These are phyloP conservation scores for Clusia tigrina DNA, from an alignment of 2,888 invertebrate genomes.

Conservation along the genomic window DNA sequence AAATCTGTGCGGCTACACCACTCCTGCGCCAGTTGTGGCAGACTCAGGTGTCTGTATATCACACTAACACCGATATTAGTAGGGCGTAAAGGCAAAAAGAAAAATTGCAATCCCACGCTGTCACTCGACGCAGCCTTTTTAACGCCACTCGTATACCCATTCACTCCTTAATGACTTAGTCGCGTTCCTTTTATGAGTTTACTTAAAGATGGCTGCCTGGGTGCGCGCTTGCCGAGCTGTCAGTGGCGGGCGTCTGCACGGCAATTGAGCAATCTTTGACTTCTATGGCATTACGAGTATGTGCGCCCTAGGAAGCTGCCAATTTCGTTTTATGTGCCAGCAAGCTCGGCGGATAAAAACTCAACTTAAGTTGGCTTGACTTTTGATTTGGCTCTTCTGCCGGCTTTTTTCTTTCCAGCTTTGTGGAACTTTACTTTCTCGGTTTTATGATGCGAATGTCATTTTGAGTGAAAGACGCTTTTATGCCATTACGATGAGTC, in stretches of 20 bases:
- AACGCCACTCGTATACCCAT: neutral
- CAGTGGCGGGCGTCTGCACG: neutral
- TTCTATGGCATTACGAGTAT: neutral
- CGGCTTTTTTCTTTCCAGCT: neutral
- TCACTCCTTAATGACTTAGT: neutral
- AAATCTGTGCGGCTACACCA: no score
- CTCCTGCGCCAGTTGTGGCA: no score
- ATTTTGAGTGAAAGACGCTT: no score
- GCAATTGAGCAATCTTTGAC: neutral
- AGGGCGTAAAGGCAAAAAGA: no score
- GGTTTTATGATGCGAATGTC: no score
- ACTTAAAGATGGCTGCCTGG: neutral
- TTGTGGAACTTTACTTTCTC: neutral
- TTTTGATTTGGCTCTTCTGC: neutral
- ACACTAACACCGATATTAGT: no score
- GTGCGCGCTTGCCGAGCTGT: neutral
- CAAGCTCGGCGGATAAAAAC: neutral
- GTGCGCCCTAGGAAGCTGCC: neutral
- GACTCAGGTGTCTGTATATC: no score
- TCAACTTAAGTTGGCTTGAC: neutral
- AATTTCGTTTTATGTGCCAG: neutral
- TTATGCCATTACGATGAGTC: no score
- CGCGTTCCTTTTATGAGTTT: neutral
- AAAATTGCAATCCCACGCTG: no score
- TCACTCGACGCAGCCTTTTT: neutral